Base-by-base conservation (phyloP, 1,140 invertebrate genomes). In the Zaprionus lachaisei region DNA sequence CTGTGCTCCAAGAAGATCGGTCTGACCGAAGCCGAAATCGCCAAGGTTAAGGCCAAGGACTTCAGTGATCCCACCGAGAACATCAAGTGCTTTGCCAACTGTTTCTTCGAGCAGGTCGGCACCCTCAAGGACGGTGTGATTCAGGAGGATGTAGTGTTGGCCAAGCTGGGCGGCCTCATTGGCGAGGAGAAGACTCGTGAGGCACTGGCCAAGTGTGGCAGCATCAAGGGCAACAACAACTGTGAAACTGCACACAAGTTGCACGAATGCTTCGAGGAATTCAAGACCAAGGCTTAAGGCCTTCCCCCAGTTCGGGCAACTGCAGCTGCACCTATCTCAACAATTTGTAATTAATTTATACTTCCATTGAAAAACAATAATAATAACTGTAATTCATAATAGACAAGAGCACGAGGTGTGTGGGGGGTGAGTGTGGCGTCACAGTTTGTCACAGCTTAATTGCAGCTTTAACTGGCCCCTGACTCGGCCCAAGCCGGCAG, bases 71-170 rank as follows among this genome's bases (percentile, higher is more conserved):
- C 86, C 62, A 90, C 57, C n/a, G 86, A 91, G 67, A 86, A 91
- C 38, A 83, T 90, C 28, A 91, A 91, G 55, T 90, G 85, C 68
- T 90, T 90, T 57, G 82, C 80, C 76, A 90, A 90, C 75, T 90
- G 85, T 57, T 91, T 90, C 80, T 91, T 86, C 55, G 85, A 90
- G 55, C 82, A 86, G 66, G 47, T 75, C 1, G 85, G 85, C 58
- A 86, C 77, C 11, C 24, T 90, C 5, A 90, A 90, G 86, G 73
- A 79, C 34, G 77, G 66, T 7, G 63, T 67, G 6, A 11, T 75
- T 22, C 72, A 75, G 60, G 38, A 63, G 4, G 55, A 65, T 15
- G 79, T 86, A 15, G 86, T 91, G 12, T 57, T 91, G 7, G 41
- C 69, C 58, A 90, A 91, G 38, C 54, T 90, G 28, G 72, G 82